Evolutionary conservation across 30 jellyfish, hydroid and myxozoan genomes (phyloP), one percentile per base, ranked within the genome.

Genomic region (Mastigias papua): DNA sequence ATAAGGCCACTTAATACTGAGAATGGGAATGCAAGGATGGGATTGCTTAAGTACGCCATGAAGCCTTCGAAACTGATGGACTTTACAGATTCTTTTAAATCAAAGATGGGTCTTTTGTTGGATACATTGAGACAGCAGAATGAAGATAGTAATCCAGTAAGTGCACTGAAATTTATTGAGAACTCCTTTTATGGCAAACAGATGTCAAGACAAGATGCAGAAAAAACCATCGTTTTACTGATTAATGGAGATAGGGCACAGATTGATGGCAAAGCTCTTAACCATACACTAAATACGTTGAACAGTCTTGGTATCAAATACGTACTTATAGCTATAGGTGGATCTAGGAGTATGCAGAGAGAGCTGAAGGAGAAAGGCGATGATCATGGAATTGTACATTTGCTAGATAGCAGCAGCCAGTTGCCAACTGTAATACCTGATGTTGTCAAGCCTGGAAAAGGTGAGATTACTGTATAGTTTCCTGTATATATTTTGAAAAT

Each of bases 371-470:
- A 67, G 22, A 35, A 0, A 17, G 74, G 78, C 4, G 49, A 58
- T 25, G 27, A 19, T 17, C 33, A 62, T 68, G 96, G 96, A 19
- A 23, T 2, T 13, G 81, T 87, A 26, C 30, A 60, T 22, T 30
- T 34, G n/a, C 57, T 66, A 31, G 86, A 76, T 34, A 34, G 42
- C 7, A 23, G 66, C 10, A 23, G 84, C 26, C 50, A 49, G 2
- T 13, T 69, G 69, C 96, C 96, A 22, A 87, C 48, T 17, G 79
- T 49, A 5, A 46, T 87, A 42, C 91, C 96, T 0, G 81, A 76
- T 57, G 89, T 86, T 28, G 35, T 73, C 33, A 71, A 73, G 25
- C 34, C 76, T 48, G 89, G 77, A 1, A 61, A 69, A 49, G 66
- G 60, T 60, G 42, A 33, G 29, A 20, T 10, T 51, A 10, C 20